phyloP scores from a whole-genome alignment of 2,888 invertebrate species.

The Papilio gigon region DNA sequence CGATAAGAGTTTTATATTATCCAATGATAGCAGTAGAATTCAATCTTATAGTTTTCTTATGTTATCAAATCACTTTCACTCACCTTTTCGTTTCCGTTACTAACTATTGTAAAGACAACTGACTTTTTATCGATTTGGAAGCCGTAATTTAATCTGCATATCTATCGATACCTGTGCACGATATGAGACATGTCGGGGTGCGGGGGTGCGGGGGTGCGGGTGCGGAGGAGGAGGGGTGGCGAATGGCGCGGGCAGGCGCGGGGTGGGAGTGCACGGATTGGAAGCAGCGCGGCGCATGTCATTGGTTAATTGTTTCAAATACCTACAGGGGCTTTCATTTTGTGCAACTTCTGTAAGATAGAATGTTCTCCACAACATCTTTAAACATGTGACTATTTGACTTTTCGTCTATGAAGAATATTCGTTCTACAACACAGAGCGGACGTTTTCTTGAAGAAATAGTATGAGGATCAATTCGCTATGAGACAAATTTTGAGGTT shows the following conservation, averaged over 20 bases:
- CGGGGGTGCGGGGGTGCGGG: constrained; percentile 9
- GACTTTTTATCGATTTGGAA: constrained; percentile 35
- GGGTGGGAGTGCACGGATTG: constrained; percentile 38
- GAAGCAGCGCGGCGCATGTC: constrained; percentile 35
- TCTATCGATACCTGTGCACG: constrained; percentile 28
- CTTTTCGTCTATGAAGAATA: background rate
- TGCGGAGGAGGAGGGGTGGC: background rate
- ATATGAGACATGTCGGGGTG: constrained; percentile 15
- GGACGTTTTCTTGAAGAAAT: too few species aligned
- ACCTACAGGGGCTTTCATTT: constrained; percentile 35
- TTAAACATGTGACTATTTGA: background rate
- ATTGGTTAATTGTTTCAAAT: constrained; percentile 42
- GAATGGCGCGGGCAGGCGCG: too few species aligned
- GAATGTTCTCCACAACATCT: background rate
- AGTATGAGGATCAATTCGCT: too few species aligned
- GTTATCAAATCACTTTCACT: background rate
- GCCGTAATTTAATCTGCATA: constrained; percentile 34
- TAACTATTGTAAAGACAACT: background rate
- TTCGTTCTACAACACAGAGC: too few species aligned
- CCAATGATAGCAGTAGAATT: background rate
- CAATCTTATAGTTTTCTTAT: background rate
- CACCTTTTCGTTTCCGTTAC: background rate
- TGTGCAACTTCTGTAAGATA: constrained; percentile 7
- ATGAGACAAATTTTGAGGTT: too few species aligned
- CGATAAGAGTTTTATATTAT: too few species aligned